Evolutionary conservation across 2,888 invertebrate species (phyloP), one percentile per base, ranked within the genome.

Genomic region (Eilema caniola): DNA sequence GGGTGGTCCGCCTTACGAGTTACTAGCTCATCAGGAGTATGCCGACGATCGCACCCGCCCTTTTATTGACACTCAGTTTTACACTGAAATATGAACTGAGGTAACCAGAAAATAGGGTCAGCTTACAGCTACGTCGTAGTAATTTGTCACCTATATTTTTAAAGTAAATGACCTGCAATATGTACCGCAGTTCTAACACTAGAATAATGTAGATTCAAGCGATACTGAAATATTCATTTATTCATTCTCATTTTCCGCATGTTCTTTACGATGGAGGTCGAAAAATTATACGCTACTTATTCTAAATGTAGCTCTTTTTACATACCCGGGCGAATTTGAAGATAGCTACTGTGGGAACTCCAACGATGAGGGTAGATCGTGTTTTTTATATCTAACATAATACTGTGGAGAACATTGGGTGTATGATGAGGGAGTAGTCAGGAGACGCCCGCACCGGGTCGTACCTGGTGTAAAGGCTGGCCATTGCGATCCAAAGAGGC

Each of bases 11-110:
- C 87, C 88, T 86, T 83, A 84, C 86, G 82, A 88, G 86, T 89
- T 88, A 89, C 89, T 82, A 84, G 84, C 90, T 92, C 92, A 92
- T 92, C 92, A 92, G 86, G 80, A 86, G 80, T 81, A 77, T 82
- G 83, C 80, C 85, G 85, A 86, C 86, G 86, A 83, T 82, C 83
- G 78, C 78, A 76, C 83, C 81, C 89, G 85, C 85, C 85, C 87
- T 83, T 83, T 85, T 90, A 93, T 92, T 90, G 92, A 90, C 90
- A 89, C 85, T 82, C 60, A 85, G 85, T 86, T 91, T 90, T 84
- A 87, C 79, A 84, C 81, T 85, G 86, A 89, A 87, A 89, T 88
- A 90, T 88, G 82, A 81, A 81, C 77, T 74, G 73, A 76, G 81
- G 80, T 80, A 79, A 72, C 75, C 72, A 73, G 75, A 81, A 81